Conservation (phyloP, 2,888 invertebrate genomes). For the Hypena proboscidalis region DNA sequence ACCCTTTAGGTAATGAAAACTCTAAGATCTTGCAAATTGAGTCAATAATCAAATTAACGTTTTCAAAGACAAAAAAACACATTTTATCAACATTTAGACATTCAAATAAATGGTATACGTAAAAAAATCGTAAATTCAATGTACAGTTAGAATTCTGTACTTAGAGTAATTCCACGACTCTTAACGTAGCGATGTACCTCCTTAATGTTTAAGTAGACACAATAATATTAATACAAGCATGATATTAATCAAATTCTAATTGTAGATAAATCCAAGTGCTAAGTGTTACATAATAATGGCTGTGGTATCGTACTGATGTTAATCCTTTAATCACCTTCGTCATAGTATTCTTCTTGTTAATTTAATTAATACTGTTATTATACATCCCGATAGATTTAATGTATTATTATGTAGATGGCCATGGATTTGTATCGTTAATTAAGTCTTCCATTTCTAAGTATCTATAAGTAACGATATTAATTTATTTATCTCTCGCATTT, state of each 20-base stretch:
- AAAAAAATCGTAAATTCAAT: constrained; percentile 37
- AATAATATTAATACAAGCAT: constrained; percentile 49
- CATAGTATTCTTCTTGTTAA: constrained; percentile 62
- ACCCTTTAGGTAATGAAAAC: not conserved
- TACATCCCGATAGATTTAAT: constrained; percentile 60
- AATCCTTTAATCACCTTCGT: constrained; percentile 68
- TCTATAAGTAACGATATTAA: constrained; percentile 59
- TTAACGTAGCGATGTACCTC: constrained; percentile 45
- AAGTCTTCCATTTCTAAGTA: constrained; percentile 82
- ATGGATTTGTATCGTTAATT: constrained; percentile 77
- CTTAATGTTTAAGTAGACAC: constrained; percentile 43
- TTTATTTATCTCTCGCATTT: constrained; percentile 61
- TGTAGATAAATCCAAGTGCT: constrained; percentile 75
- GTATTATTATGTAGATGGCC: constrained; percentile 64
- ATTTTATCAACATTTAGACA: constrained; percentile 33
- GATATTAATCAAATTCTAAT: constrained; percentile 60
- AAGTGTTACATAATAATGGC: constrained; percentile 81
- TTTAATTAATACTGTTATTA: constrained; percentile 55
- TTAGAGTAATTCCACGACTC: constrained; percentile 43
- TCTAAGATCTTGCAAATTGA: not conserved
- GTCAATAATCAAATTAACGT: not conserved
- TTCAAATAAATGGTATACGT: constrained; percentile 66
- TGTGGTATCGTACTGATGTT: constrained; percentile 83
- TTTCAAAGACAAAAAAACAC: constrained; percentile 7
- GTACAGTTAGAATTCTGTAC: constrained; percentile 31